Base-by-base conservation (phyloP, 2,113 vertebrate genomes). In the Dasypus novemcinctus region DNA sequence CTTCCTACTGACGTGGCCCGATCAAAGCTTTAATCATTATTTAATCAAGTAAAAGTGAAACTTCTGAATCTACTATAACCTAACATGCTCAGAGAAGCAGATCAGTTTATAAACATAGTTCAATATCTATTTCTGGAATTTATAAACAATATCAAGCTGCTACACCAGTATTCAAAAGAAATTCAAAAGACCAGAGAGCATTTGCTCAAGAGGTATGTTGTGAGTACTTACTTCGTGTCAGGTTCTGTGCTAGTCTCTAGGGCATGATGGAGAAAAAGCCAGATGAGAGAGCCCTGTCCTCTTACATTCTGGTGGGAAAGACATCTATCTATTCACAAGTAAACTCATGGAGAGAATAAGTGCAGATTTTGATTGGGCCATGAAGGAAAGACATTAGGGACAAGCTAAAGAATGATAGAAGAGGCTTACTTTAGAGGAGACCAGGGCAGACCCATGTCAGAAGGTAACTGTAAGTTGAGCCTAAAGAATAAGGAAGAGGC, bases 291-390 rank as follows among this genome's bases (percentile, higher is more conserved):
- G 54, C 31, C 69, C 21, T 12, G 6, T 11, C 57, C 31, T 81
- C 61, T 41, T 54, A 17, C 1, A 0, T 68, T 29, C 46, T 20
- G 33, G 10, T 41, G 36, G 36, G 36, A 64, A 36, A 92, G 36
- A 79, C 3, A 3, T 31, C 7, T 2, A 3, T 31, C 7, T 2
- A 57, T 2, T 11, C 0, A 14, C 0, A 3, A 0, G 18, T 13
- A 27, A n/a, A 38, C 33, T 13, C 9, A 84, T 12, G 23, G 36
- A 49, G 41, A 25, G 43, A 25, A 9, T 8, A 31, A 21, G 4
- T 7, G 4, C n/a, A 61, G 43, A 31, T 17, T 15, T 2, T 72
- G 43, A 31, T 9, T 12, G 54, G 0, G 6, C 7, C 20, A 1
- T 12, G 43, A 71, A 46, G 68, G 38, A 61, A 25, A 72, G 31